phyloP scores from a whole-genome alignment of 1,140 invertebrate genomes.

The Neodiprion pinetum region DNA sequence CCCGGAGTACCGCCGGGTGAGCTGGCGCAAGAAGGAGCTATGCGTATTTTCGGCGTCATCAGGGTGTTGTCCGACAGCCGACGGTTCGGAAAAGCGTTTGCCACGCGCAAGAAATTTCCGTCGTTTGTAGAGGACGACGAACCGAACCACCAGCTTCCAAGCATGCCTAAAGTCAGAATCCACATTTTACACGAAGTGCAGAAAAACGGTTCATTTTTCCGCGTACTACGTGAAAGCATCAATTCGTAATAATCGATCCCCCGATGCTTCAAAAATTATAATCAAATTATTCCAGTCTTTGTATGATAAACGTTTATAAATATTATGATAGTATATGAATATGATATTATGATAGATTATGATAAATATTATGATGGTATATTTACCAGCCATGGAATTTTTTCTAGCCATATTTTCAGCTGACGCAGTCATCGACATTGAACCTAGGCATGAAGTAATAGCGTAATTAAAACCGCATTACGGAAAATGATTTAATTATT shows the following conservation, averaged over 20 bases:
- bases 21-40: conserved; percentile 84
- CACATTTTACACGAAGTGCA: background rate
- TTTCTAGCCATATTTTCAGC: conserved; percentile 57
- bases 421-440: conserved; percentile 59
- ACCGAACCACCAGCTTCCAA: conserved; percentile 77
- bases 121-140: conserved; percentile 79
- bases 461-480: background rate
- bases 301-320: no score
- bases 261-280: no score
- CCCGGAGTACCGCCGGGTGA: conserved; percentile 85
- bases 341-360: background rate
- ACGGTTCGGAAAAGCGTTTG: conserved; percentile 80
- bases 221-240: conserved; percentile 18
- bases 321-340: no score
- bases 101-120: conserved; percentile 85
- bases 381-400: conserved; percentile 50
- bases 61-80: conserved; percentile 90
- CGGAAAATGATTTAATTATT: no score
- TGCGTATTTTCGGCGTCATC: conserved; percentile 87
- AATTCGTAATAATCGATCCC: no score
- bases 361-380: no score
- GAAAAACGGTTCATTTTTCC: background rate
- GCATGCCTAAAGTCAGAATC: conserved; percentile 64
- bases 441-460: conserved; percentile 36
- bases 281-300: background rate